phyloP scores from a whole-genome alignment of 2,888 invertebrate species.

The Erebia palarica region DNA sequence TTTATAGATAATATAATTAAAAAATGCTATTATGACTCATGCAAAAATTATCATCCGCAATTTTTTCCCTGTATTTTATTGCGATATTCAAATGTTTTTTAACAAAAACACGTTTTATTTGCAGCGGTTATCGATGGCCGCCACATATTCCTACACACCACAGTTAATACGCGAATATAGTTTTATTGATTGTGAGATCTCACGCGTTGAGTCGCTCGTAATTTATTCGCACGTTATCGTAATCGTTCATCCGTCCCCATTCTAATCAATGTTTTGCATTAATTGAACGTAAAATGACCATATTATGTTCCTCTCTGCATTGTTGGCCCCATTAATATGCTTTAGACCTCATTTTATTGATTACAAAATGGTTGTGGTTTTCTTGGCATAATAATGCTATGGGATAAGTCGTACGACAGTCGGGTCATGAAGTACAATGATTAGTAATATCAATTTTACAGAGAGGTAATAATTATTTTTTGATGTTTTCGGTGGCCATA shows the following conservation, averaged over 20 bases:
- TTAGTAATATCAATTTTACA: too few species aligned
- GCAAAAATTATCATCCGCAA: neutral
- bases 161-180: slow-evolving; percentile 7
- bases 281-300: slow-evolving; percentile 7
- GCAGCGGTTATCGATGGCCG: slow-evolving; percentile 16
- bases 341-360: too few species aligned
- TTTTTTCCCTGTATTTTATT: slow-evolving; percentile 8
- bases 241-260: slow-evolving; percentile 26
- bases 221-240: slow-evolving; percentile 29
- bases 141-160: neutral
- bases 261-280: slow-evolving; percentile 28
- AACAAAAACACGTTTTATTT: slow-evolving; percentile 22
- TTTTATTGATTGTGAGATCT: slow-evolving; percentile 32
- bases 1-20: neutral
- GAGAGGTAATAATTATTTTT: too few species aligned
- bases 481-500: too few species aligned
- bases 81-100: slow-evolving; percentile 25
- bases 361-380: too few species aligned
- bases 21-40: neutral
- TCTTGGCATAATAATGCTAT: too few species aligned
- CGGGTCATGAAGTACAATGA: too few species aligned
- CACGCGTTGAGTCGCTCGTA: slow-evolving; percentile 28
- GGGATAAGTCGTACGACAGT: too few species aligned
- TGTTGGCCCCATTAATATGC: too few species aligned
- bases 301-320: neutral